Percentiles rank a stretch among this genome's conserved stretches.
phyloP scores from a whole-genome alignment of 2,888 invertebrate genomes.

The Eueremaeus valkanovi region DNA sequence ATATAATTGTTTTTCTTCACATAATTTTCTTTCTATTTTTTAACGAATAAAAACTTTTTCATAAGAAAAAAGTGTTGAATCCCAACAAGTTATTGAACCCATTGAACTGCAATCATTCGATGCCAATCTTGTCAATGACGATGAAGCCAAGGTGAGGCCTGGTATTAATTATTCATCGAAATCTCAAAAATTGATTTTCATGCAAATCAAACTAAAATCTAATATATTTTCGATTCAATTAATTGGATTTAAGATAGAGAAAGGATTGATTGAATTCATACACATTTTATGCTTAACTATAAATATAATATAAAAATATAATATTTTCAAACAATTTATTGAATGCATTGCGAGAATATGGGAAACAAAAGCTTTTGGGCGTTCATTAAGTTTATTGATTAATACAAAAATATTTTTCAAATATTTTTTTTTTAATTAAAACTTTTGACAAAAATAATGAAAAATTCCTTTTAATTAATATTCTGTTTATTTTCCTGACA shows the following conservation, averaged over 20 bases:
- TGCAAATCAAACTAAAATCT: neutral
- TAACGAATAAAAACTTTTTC: neutral
- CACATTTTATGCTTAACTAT: too few relatives aligned
- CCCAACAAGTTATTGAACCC: constrained; percentile 27
- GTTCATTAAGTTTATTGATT: neutral
- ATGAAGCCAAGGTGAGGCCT: neutral
- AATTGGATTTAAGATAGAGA: neutral
- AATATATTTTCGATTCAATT: neutral
- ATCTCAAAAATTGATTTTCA: too few relatives aligned
- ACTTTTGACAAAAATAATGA: neutral
- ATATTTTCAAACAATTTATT: neutral
- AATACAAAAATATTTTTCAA: neutral
- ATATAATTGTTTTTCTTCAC: neutral
- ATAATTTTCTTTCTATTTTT: neutral
- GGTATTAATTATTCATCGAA: neutral
- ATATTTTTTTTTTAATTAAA: neutral
- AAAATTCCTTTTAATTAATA: too few relatives aligned
- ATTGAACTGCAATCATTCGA: constrained; percentile 25
- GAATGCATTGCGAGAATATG: constrained; percentile 5
- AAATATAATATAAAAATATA: too few relatives aligned
- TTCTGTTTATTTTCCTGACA: too few relatives aligned
- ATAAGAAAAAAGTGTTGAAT: constrained; percentile 11
- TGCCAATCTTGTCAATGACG: constrained; percentile 19
- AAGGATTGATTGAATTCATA: too few relatives aligned
- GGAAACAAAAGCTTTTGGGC: neutral